Evolutionary conservation across 2,888 invertebrate species (phyloP).

Genomic region (Macrosiphum euphorbiae): DNA sequence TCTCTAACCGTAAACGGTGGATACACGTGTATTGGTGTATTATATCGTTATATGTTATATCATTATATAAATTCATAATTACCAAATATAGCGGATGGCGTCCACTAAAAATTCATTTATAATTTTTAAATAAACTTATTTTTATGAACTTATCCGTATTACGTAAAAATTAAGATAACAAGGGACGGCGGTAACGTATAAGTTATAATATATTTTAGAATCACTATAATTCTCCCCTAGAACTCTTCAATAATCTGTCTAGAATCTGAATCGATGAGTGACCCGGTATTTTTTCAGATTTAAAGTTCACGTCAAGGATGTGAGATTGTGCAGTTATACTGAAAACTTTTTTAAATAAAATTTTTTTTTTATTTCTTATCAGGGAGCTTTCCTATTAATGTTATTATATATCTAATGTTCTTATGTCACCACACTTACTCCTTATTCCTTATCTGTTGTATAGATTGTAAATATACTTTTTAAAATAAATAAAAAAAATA

Average conservation of each 20-base stretch:
- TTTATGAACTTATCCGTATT: not conserved
- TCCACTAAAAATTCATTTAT: not conserved
- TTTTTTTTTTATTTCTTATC: too few species aligned
- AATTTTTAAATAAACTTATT: not conserved
- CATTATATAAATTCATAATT: not conserved
- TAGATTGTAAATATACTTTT: too few species aligned
- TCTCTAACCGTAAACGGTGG: not conserved
- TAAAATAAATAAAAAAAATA: too few species aligned
- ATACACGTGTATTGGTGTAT: not conserved
- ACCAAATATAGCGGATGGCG: not conserved
- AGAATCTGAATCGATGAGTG: not conserved
- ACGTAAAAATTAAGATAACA: not conserved
- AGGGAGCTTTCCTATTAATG: too few species aligned
- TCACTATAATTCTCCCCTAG: not conserved
- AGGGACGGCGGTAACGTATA: not conserved
- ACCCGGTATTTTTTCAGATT: not conserved
- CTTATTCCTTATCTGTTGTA: too few species aligned
- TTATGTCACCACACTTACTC: too few species aligned
- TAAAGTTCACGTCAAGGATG: not conserved
- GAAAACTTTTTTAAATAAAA: not conserved
- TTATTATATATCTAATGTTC: too few species aligned
- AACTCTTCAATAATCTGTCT: not conserved
- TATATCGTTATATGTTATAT: not conserved
- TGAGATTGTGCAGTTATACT: not conserved
- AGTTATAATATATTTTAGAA: not conserved